These are phyloP conservation scores for Rotaria socialis DNA, from an alignment of 2,888 invertebrate species.

Conservation along the genomic window DNA sequence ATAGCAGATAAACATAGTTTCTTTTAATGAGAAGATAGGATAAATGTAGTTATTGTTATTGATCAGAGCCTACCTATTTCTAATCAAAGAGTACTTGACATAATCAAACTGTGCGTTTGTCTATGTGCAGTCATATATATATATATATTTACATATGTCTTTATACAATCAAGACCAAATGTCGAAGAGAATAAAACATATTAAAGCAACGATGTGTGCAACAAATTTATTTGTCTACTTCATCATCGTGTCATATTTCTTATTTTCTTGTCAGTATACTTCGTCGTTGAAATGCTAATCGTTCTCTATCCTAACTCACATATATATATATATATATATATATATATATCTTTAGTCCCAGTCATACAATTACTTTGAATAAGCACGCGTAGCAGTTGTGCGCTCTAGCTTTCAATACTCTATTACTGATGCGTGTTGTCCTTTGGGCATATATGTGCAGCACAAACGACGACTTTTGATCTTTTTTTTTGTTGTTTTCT, in stretches of 20 bases:
- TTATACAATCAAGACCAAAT: not conserved
- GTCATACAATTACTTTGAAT: constrained; percentile 1
- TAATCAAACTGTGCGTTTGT: not conserved
- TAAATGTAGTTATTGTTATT: not conserved
- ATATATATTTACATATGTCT: not conserved
- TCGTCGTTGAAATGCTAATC: not conserved
- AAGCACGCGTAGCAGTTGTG: not conserved
- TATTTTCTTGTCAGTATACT: not conserved
- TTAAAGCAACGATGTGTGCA: not conserved
- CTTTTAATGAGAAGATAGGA: not conserved
- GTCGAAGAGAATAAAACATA: not conserved
- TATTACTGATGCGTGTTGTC: constrained; percentile 17
- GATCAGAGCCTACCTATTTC: not conserved
- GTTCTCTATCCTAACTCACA: not conserved
- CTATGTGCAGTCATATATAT: not conserved
- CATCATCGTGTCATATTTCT: not conserved
- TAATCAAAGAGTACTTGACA: not conserved
- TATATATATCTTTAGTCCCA: not conserved
- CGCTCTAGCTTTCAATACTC: not conserved
- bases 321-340: not conserved
- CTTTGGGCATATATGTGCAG: not conserved
- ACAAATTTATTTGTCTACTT: not conserved
- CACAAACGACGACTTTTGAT: constrained; percentile 11
- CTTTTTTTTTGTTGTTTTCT: constrained; percentile 13
- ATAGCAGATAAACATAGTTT: not conserved